Evolutionary conservation across 2,888 invertebrate genomes (phyloP).

Genomic region (Trachelus tabidus): DNA sequence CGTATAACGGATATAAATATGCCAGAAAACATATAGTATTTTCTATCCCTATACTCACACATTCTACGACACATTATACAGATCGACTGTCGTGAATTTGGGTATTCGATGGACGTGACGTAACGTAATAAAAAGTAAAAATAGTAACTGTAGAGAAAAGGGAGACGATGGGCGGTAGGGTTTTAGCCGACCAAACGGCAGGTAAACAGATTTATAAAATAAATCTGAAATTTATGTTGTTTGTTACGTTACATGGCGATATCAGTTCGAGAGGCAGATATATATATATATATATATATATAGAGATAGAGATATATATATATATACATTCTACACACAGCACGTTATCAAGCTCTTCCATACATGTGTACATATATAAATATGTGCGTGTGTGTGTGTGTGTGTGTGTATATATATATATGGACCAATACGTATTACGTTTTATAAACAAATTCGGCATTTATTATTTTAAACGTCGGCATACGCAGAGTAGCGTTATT

Average conservation of each 20-base stretch:
- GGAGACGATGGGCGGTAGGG: not conserved
- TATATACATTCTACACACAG: no score
- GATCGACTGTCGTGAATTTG: not conserved
- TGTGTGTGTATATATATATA: no score
- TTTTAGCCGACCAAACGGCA: slow-evolving; percentile 9
- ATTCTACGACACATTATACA: not conserved
- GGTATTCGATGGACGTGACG: not conserved
- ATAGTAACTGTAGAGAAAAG: not conserved
- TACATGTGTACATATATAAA: not conserved
- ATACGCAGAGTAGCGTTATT: not conserved
- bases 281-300: slow-evolving; percentile 9
- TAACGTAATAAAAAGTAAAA: not conserved
- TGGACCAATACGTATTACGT: not conserved
- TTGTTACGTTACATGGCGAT: slow-evolving; percentile 30
- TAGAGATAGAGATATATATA: slow-evolving; percentile 7
- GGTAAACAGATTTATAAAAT: slow-evolving; percentile 42
- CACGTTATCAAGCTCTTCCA: not conserved
- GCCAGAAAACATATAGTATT: not conserved
- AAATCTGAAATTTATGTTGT: slow-evolving; percentile 52
- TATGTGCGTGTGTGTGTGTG: no score
- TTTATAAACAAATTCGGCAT: not conserved
- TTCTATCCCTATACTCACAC: not conserved
- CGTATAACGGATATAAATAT: not conserved
- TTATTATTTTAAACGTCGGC: not conserved
- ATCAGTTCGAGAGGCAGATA: slow-evolving; percentile 3